These are phyloP conservation scores for Nephrotoma guestfalica DNA, from an alignment of 2,888 invertebrate species.

Conservation along the genomic window DNA sequence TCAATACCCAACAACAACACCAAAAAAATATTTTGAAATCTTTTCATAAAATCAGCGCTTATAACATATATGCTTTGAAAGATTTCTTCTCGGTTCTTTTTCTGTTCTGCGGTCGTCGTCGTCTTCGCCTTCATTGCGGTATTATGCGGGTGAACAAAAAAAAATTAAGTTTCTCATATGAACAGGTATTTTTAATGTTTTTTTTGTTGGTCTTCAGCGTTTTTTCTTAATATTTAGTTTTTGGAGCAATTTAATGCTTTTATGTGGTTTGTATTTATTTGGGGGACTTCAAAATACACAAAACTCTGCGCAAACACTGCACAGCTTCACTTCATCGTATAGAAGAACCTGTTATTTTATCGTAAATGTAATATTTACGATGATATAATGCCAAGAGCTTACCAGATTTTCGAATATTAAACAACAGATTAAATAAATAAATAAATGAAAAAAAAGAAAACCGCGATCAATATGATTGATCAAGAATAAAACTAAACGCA, in stretches of 20 bases:
- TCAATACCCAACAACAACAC: background rate
- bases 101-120: background rate
- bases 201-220: background rate
- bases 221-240: background rate
- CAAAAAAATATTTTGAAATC: background rate
- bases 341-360: background rate
- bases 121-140: background rate
- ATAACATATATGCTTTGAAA: background rate
- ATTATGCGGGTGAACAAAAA: slow-evolving; percentile 3
- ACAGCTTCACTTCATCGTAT: background rate
- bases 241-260: background rate
- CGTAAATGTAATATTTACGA: background rate
- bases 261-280: background rate
- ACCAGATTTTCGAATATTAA: background rate
- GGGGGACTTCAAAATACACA: background rate
- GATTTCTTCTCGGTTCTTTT: background rate
- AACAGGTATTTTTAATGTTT: background rate
- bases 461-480: background rate
- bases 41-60: slow-evolving; percentile 2
- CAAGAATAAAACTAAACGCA: background rate
- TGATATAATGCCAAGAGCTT: background rate
- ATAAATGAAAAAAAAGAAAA: background rate
- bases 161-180: background rate
- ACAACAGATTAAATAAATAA: background rate
- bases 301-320: background rate